Evolutionary conservation across 2,797 vertebrate species (phyloP).

Genomic region (Melanotaenia maccullochi): DNA sequence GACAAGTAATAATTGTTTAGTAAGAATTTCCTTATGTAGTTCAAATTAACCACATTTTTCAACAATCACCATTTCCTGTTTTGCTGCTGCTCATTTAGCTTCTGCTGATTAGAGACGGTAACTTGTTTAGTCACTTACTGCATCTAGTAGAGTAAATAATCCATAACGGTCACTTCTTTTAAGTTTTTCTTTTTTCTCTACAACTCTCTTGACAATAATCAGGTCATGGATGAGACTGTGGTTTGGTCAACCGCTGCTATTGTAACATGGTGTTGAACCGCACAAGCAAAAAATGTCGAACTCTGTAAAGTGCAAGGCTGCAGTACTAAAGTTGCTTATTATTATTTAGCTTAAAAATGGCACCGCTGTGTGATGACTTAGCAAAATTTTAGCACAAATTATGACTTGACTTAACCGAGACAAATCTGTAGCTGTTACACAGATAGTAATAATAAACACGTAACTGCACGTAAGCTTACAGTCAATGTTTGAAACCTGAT

Average conservation of each 20-base stretch:
- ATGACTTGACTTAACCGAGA: not conserved
- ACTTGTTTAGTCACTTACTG: not conserved
- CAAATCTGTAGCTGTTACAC: not conserved
- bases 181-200: not conserved
- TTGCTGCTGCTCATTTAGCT: not conserved
- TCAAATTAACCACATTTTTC: not conserved
- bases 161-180: not conserved
- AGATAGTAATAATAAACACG: not conserved
- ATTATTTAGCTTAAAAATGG: not conserved
- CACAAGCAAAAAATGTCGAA: not conserved
- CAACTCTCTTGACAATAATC: not conserved
- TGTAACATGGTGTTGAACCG: not conserved
- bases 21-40: not conserved
- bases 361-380: not conserved
- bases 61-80: slow-evolving; percentile 6
- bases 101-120: not conserved
- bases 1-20: slow-evolving; percentile 5
- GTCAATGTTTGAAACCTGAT: not conserved
- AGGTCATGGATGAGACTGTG: not conserved
- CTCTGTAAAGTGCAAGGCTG: not conserved
- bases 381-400: not conserved
- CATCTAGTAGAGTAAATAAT: not conserved
- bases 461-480: too few relatives aligned
- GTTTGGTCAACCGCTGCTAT: slow-evolving; percentile 1
- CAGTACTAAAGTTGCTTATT: not conserved